Conservation (phyloP, 2,113 vertebrate genomes). For the Rhegmatorhina hoffmannsi region DNA sequence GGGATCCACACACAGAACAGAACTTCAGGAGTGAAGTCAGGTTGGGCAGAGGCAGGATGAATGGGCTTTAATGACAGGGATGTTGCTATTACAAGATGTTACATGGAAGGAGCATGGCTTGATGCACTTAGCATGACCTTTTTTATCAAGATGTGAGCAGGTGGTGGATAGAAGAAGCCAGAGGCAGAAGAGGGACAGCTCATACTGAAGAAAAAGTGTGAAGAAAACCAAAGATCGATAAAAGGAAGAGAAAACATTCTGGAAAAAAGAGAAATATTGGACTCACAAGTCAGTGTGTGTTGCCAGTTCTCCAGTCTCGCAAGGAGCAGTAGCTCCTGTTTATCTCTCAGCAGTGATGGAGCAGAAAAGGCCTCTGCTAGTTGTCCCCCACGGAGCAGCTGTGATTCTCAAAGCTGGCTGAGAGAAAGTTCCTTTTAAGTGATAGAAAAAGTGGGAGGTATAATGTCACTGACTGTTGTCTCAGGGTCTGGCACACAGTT, state of each 20-base stretch:
- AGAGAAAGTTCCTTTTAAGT: not conserved
- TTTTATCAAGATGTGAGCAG: not conserved
- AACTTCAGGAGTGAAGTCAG: not conserved
- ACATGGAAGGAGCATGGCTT: not conserved
- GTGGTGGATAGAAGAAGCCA: not conserved
- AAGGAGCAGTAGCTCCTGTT: not conserved
- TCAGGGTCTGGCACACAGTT: rapidly evolving
- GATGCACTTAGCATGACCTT: too few relatives aligned
- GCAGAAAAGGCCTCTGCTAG: not conserved
- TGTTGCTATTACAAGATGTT: not conserved
- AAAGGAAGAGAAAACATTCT: not conserved
- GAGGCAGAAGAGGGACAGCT: not conserved
- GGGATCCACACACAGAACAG: not conserved
- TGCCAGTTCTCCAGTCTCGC: not conserved
- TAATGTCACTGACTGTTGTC: not conserved
- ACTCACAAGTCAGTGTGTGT: rapidly evolving
- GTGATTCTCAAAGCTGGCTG: not conserved
- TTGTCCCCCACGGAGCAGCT: not conserved
- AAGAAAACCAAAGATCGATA: not conserved
- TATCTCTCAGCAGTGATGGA: not conserved
- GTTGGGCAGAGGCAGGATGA: not conserved
- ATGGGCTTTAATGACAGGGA: not conserved
- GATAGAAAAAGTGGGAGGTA: not conserved
- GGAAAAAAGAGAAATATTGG: not conserved
- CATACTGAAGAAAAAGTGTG: not conserved